These are phyloP conservation scores for Gryllus longicercus DNA, from an alignment of 2,888 invertebrate species.

Conservation along the genomic window DNA sequence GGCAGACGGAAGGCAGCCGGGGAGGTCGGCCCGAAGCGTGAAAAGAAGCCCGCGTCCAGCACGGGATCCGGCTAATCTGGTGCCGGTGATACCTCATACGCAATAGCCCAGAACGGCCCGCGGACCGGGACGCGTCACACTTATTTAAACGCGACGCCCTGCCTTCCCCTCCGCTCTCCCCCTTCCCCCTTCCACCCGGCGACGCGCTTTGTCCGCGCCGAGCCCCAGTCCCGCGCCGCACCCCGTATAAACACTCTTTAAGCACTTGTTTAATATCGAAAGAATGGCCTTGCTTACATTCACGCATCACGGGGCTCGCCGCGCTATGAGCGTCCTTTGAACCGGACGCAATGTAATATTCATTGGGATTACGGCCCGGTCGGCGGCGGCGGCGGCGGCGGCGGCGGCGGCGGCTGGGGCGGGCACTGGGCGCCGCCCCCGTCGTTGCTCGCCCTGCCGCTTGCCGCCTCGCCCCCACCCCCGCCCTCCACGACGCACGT, in stretches of 20 bases:
- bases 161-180: not conserved
- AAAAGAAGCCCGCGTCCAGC: not conserved
- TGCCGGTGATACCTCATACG: not conserved
- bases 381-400: not conserved
- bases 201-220: not conserved
- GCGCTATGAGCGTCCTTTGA: not conserved
- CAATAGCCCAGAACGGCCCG: not conserved
- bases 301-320: not conserved
- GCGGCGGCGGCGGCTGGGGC: not conserved
- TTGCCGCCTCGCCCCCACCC: not conserved
- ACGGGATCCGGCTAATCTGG: not conserved
- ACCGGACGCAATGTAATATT: conserved; percentile 8
- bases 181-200: not conserved
- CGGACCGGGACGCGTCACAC: not conserved
- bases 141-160: not conserved
- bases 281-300: conserved; percentile 11
- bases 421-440: not conserved
- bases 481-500: not conserved
- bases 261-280: conserved; percentile 21
- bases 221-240: conserved; percentile 19
- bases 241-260: conserved; percentile 24
- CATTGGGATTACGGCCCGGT: not conserved
- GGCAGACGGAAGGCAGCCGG: not conserved
- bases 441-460: not conserved
- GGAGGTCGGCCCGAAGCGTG: not conserved